These are phyloP conservation scores for Rhopalosiphum nymphaeae DNA, from an alignment of 2,888 invertebrate genomes.

Conservation along the genomic window DNA sequence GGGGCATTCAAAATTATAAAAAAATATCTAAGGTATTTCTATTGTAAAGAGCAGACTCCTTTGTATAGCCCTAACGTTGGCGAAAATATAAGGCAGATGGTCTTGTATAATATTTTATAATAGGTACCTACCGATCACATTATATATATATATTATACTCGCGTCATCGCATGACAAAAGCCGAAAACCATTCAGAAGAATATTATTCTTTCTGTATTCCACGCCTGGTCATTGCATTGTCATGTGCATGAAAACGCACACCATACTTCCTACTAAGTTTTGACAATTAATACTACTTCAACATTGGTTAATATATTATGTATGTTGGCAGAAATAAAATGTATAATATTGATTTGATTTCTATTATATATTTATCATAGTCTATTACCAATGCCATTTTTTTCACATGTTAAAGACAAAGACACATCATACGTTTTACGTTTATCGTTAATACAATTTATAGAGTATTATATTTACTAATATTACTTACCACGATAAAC, in stretches of 20 bases:
- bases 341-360: neutral
- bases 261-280: neutral
- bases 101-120: neutral
- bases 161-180: neutral
- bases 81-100: neutral
- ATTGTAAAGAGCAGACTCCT: neutral
- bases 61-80: neutral
- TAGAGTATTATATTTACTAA: neutral
- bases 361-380: neutral
- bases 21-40: neutral
- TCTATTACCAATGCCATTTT: neutral
- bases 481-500: neutral
- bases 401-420: neutral
- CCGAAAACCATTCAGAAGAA: neutral
- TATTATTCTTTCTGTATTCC: neutral
- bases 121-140: neutral
- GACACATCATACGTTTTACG: neutral
- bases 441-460: neutral
- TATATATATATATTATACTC: slow-evolving; percentile 19
- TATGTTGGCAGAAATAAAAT: neutral
- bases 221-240: neutral
- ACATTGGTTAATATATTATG: neutral
- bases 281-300: neutral
- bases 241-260: neutral
- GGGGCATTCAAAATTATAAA: neutral